Evolutionary conservation across 2,888 invertebrate genomes (phyloP).

Genomic region (Synanthedon tipuliformis): DNA sequence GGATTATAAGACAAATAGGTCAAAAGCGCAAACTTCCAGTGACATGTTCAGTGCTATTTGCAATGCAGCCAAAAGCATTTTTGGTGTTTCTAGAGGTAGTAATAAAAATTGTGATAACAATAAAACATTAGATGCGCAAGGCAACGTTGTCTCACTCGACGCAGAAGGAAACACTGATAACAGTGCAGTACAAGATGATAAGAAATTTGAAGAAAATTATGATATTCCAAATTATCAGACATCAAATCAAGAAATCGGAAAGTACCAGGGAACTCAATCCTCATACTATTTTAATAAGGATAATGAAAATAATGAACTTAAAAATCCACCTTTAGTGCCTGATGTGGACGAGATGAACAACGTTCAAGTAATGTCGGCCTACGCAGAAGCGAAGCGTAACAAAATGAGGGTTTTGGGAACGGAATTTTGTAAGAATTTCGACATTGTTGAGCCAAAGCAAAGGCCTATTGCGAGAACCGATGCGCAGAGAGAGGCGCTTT

Average conservation of each 20-base stretch:
- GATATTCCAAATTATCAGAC: constrained; percentile 42
- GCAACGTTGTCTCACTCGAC: constrained; percentile 31
- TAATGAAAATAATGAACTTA: constrained; percentile 34
- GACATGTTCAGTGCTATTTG: constrained; percentile 45
- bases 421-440: constrained; percentile 39
- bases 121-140: constrained; percentile 42
- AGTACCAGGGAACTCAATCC: constrained; percentile 47
- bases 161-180: constrained; percentile 16
- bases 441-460: constrained; percentile 14
- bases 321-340: constrained; percentile 14
- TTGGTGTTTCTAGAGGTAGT: constrained; percentile 28
- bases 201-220: constrained; percentile 26
- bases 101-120: constrained; percentile 37
- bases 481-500: constrained; percentile 70
- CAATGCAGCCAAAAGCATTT: constrained; percentile 46
- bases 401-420: constrained; percentile 43
- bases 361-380: constrained; percentile 25
- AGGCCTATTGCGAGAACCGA: constrained; percentile 35
- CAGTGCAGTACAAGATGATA: constrained; percentile 19
- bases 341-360: constrained; percentile 44
- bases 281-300: constrained; percentile 11
- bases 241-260: constrained; percentile 49
- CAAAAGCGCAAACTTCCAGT: constrained; percentile 24
- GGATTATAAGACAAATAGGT: constrained; percentile 18
- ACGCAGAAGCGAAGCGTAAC: constrained; percentile 43